Base-by-base conservation (phyloP, 53 echinoderm and acorn worm species). In the Temnopleurus reevesii region DNA sequence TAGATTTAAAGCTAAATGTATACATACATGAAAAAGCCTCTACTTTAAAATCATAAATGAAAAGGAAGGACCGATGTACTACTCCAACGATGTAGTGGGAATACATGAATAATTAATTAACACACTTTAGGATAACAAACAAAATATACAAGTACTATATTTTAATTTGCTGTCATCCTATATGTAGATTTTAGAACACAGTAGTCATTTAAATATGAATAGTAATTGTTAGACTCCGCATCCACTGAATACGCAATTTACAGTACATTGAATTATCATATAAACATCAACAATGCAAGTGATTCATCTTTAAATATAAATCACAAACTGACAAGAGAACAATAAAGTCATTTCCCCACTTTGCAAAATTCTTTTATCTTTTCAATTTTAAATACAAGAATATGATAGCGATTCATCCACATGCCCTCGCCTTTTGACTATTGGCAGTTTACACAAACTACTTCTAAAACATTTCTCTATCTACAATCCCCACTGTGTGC, bases 71-170 rank as follows among this genome's bases (percentile, higher is more conserved):
- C 35, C 60, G 60, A 21, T 44, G 41, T 26, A 85, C 45, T 23
- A 59, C 34, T 34, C 23, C 36, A 31, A 49, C 41, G 36, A 60
- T 47, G 47, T 57, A 61, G 45, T 65, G 53, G 71, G 88, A 87
- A 51, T 87, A 57, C 71, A 87, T 44, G 26, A 86, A 87, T 66
- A 66, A 18, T 49, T 4, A 19, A 77, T 4, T 41, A 41, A 38
- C 64, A 71, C 88, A 87, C 88, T 71, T 17, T 24, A 85, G 33
- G 36, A 35, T 30, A 36, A 55, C 55, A 56, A 28, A 79, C 8
- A 51, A 83, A 85, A 85, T 85, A 60, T 44, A 59, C 85, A 85
- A 85, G 45, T 85, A 59, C 83, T 83, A 55, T 83, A 85, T 59
- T 59, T 23, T 34, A 59, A 38, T 85, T 34, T 34, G 44, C 57